Percentiles rank a stretch among this genome's conserved stretches.
Evolutionary conservation across 2,797 vertebrate genomes (phyloP).

Genomic region (Pangasius macronema): DNA sequence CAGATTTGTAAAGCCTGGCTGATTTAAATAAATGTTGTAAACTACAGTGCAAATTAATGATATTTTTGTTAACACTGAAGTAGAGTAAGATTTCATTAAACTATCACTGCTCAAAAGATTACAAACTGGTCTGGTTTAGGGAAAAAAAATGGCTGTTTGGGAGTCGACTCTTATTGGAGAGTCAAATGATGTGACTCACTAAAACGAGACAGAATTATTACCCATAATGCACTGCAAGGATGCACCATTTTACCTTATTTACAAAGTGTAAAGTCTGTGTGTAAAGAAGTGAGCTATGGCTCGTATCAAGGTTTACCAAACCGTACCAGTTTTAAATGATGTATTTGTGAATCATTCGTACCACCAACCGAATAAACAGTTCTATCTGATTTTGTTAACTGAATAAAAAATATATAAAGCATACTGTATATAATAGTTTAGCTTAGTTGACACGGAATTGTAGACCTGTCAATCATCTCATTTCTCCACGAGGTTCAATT

Average conservation of each 20-base stretch:
- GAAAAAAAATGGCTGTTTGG: not conserved
- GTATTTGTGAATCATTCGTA: not conserved
- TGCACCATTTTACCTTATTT: not conserved
- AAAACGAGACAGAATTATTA: not conserved
- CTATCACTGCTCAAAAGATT: no score
- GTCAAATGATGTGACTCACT: not conserved
- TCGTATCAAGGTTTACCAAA: no score
- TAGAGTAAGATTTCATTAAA: no score
- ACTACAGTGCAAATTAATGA: no score
- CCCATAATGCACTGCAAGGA: not conserved
- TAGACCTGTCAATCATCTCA: not conserved
- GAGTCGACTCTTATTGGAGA: not conserved
- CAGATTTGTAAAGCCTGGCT: no score
- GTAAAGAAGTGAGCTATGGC: not conserved
- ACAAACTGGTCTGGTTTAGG: no score
- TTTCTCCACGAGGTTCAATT: not conserved
- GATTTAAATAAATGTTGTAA: no score
- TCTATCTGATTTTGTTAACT: not conserved
- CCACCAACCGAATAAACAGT: not conserved
- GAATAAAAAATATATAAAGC: not conserved
- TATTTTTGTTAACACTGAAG: no score
- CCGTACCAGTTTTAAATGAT: not conserved
- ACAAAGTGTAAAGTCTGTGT: not conserved
- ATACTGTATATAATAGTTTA: no score
- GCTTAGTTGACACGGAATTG: not conserved